Evolutionary conservation across 2,113 vertebrate genomes (phyloP).

Genomic region (Calyptomena viridis): DNA sequence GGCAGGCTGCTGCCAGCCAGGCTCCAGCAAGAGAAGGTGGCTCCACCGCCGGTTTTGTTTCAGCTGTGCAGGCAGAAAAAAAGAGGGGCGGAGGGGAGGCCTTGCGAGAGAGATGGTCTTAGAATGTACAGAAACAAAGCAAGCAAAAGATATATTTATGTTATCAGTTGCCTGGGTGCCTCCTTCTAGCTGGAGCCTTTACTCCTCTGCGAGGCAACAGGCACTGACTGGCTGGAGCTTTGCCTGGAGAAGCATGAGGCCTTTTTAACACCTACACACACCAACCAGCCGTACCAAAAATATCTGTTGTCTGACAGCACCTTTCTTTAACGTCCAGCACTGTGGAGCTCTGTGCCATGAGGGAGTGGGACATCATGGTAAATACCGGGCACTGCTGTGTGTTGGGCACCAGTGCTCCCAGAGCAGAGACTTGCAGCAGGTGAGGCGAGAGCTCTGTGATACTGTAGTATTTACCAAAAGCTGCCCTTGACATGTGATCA

Average conservation of each 20-base stretch:
- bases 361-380: conserved; percentile 5
- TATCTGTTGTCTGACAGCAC: background rate
- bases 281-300: background rate
- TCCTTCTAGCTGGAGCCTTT: background rate
- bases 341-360: conserved; percentile 8
- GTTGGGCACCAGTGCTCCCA: conserved; percentile 16
- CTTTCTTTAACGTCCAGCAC: conserved; percentile 21
- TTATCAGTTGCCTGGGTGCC: conserved; percentile 11
- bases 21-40: conserved; percentile 75
- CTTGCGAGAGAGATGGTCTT: conserved; percentile 60
- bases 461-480: background rate
- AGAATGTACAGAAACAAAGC: conserved; percentile 69
- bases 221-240: background rate
- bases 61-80: conserved; percentile 57
- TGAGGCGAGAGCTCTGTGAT: background rate
- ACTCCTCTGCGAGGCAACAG: background rate
- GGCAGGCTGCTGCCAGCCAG: conserved; percentile 77
- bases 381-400: conserved; percentile 11
- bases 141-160: conserved; percentile 54
- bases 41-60: conserved; percentile 65
- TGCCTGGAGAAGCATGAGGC: background rate
- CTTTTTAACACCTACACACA: background rate
- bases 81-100: conserved; percentile 54
- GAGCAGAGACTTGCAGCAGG: background rate
- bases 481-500: background rate